Conservation (phyloP, 2,888 invertebrate genomes). For the Eledona agricola region DNA sequence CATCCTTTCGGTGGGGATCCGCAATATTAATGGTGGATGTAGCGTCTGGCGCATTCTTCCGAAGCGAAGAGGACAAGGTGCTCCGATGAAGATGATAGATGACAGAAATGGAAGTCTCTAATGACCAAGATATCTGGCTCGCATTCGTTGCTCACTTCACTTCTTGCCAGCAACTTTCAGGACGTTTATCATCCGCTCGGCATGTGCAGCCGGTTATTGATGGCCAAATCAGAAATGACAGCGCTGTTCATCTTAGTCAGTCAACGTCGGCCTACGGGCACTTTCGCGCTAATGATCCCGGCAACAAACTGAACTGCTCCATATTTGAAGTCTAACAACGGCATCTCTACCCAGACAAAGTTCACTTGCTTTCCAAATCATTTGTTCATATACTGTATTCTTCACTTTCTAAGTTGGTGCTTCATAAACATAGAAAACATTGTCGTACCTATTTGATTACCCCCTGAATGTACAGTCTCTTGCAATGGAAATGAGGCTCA, state of each 20-base stretch:
- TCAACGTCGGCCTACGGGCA: slow-evolving; percentile 52
- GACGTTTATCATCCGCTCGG: slow-evolving; percentile 58
- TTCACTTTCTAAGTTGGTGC: no score
- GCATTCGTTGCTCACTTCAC: slow-evolving; percentile 53
- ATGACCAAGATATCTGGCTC: slow-evolving; percentile 59
- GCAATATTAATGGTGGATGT: slow-evolving; percentile 46
- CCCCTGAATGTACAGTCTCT: no score
- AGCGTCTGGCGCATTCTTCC: slow-evolving; percentile 42
- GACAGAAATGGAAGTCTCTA: slow-evolving; percentile 58
- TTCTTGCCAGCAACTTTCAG: slow-evolving; percentile 56
- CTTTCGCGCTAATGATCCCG: slow-evolving; percentile 55
- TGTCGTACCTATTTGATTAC: no score
- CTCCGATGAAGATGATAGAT: slow-evolving; percentile 54
- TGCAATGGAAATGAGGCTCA: no score
- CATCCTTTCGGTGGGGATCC: no score
- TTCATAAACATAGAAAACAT: no score
- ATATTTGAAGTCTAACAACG: no score
- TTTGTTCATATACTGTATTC: no score
- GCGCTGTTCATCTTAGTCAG: slow-evolving; percentile 61
- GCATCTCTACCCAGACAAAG: no score
- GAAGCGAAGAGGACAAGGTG: slow-evolving; percentile 44
- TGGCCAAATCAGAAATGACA: slow-evolving; percentile 62
- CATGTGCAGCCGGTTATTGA: slow-evolving; percentile 59
- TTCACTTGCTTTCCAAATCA: no score
- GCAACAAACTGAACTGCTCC: slow-evolving; percentile 47